A percentile compares a stretch with the other conserved stretches of the same genome.
These are phyloP conservation scores for Neodon shergylaensis DNA, from an alignment of 2,113 vertebrate genomes.

Conservation along the genomic window DNA sequence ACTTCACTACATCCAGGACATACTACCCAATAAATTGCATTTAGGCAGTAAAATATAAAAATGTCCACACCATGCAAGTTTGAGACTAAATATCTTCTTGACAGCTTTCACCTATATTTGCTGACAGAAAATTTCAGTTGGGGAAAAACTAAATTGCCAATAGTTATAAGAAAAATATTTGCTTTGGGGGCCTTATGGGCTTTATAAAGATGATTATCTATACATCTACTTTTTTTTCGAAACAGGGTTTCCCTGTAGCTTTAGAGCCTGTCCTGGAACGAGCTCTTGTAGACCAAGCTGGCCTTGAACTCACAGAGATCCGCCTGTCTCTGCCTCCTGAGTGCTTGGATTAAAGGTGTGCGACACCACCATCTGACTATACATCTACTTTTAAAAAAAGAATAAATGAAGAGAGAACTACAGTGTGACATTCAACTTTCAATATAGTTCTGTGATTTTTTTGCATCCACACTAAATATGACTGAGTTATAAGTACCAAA, in stretches of 20 bases:
- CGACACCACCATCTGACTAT: too few relatives aligned
- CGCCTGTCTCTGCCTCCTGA: too few relatives aligned
- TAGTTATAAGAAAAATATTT: background rate
- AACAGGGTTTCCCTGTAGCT: too few relatives aligned
- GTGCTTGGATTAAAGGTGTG: too few relatives aligned
- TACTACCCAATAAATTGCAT: background rate
- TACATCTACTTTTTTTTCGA: background rate
- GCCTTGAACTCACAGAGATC: too few relatives aligned
- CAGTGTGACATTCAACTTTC: background rate
- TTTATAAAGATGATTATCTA: background rate
- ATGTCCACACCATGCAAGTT: background rate
- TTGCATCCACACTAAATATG: background rate
- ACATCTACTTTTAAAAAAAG: too few relatives aligned
- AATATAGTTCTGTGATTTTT: background rate
- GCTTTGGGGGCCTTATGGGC: too few relatives aligned
- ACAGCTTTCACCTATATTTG: background rate
- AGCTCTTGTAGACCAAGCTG: too few relatives aligned
- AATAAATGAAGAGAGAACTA: background rate
- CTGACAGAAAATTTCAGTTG: background rate
- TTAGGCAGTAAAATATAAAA: background rate
- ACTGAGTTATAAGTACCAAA: background rate
- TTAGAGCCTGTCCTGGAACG: too few relatives aligned
- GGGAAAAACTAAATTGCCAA: background rate
- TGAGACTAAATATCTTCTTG: background rate
- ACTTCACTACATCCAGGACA: background rate